Evolutionary conservation across 1,140 invertebrate species (phyloP).

Genomic region (Branchinecta lindahli): DNA sequence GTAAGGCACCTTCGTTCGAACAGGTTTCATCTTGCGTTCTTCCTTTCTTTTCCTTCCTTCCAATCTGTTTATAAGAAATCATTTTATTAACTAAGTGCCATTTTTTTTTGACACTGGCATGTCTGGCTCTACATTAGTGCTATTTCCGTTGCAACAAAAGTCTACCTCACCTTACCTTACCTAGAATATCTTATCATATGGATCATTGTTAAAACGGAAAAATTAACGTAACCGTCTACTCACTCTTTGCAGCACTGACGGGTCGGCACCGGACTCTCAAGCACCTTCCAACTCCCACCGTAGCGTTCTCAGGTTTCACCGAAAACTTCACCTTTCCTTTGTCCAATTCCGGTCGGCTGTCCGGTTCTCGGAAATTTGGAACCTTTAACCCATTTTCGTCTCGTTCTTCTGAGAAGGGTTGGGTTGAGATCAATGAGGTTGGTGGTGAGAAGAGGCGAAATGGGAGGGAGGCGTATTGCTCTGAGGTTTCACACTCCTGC

Average conservation of each 20-base stretch:
- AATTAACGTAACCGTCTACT: not conserved
- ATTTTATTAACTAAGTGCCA: too few relatives aligned
- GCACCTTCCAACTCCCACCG: not conserved
- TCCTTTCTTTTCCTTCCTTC: too few relatives aligned
- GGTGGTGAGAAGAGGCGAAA: not conserved
- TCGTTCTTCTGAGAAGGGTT: not conserved
- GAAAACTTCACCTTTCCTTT: not conserved
- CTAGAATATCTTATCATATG: too few relatives aligned
- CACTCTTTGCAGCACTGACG: not conserved
- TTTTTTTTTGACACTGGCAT: too few relatives aligned
- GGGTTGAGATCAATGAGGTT: not conserved
- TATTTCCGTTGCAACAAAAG: too few relatives aligned
- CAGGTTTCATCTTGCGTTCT: too few relatives aligned
- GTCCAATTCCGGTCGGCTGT: not conserved
- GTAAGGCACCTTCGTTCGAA: too few relatives aligned
- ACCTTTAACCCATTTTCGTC: not conserved
- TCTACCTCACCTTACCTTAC: too few relatives aligned
- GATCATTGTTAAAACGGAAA: not conserved
- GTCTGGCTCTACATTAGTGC: too few relatives aligned
- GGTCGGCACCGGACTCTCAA: not conserved
- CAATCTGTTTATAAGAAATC: too few relatives aligned
- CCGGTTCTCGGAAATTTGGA: not conserved
- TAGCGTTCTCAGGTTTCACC: not conserved
- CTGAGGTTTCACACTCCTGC: not conserved
- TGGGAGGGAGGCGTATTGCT: not conserved